Conservation (phyloP, 2,113 vertebrate species). For the Pogona vitticeps region DNA sequence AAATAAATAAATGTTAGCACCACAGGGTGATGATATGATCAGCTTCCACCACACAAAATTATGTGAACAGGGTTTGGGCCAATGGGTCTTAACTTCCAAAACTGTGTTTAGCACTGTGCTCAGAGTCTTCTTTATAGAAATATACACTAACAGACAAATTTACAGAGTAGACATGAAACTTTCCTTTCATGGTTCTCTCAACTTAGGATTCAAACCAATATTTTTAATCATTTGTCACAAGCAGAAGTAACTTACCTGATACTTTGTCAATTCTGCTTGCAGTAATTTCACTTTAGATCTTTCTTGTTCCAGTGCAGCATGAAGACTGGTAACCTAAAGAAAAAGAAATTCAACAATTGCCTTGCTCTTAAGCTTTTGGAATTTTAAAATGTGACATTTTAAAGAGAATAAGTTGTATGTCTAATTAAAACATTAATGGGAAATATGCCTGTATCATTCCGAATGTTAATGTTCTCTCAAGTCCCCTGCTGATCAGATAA, state of each 20-base stretch:
- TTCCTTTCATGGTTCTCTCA: background rate
- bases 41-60: too few relatives aligned
- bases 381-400: background rate
- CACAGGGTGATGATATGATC: too few relatives aligned
- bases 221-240: conserved; percentile 4
- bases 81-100: too few relatives aligned
- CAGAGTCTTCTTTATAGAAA: too few relatives aligned
- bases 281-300: conserved; percentile 92
- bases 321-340: conserved; percentile 86
- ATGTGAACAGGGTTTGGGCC: too few relatives aligned
- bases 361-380: background rate
- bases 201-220: background rate
- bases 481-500: background rate
- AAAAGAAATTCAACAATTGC: conserved; percentile 19
- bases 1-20: too few relatives aligned
- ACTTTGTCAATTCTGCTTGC: conserved; percentile 90
- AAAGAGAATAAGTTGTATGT: background rate
- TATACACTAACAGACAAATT: background rate
- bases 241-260: conserved; percentile 80
- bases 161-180: too few relatives aligned
- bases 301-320: conserved; percentile 91
- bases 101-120: too few relatives aligned
- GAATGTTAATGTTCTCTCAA: background rate
- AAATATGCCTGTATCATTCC: background rate
- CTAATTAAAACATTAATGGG: background rate